Base-by-base conservation (phyloP, 2,113 vertebrate genomes). In the Chaetorhynchus papuensis region DNA sequence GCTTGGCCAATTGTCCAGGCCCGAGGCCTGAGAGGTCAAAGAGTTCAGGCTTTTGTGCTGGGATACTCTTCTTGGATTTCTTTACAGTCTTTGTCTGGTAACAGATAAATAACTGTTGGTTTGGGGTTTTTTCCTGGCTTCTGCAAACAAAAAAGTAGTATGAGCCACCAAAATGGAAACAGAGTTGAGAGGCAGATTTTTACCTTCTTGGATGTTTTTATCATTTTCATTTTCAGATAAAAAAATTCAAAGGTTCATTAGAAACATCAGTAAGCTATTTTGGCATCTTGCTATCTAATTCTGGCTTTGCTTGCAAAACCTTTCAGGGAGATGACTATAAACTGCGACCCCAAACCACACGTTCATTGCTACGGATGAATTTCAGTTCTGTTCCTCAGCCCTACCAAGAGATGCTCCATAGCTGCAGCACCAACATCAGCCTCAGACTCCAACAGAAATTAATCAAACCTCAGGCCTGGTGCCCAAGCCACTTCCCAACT, bases 41-140 rank as follows among this genome's bases (percentile, higher is more conserved):
- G 88, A 97, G 97, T 97, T 98, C 97, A 98, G 80, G 97, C 97
- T 98, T 98, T 98, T 98, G 98, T 98, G 93, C 93, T 95, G 94
- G 92, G 93, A 94, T 98, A 97, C 98, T 75, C 96, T 98, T 97
- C 98, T 98, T 97, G 94, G 93, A 93, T 97, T 98, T 98, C 97
- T 98, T 98, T 97, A 83, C 95, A 96, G 98, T 98, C 98, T 98
- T 99, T 99, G 98, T 98, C 97, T 97, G 86, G 83, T 98, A 98
- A 98, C 98, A 98, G 98, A 98, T 98, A 98, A 97, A 98, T 97
- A 98, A 98, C 97, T 93, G 39, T 85, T 96, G 74, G 33, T 87
- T 91, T 66, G 68, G 24, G 6, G 41, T 87, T 93, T 97, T 70
- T 7, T 45, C 37, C 95, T 49, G 17, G 8, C 93, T 97, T 94